Evolutionary conservation across 2,888 invertebrate species (phyloP).

Genomic region (Eumerus sabulonum): DNA sequence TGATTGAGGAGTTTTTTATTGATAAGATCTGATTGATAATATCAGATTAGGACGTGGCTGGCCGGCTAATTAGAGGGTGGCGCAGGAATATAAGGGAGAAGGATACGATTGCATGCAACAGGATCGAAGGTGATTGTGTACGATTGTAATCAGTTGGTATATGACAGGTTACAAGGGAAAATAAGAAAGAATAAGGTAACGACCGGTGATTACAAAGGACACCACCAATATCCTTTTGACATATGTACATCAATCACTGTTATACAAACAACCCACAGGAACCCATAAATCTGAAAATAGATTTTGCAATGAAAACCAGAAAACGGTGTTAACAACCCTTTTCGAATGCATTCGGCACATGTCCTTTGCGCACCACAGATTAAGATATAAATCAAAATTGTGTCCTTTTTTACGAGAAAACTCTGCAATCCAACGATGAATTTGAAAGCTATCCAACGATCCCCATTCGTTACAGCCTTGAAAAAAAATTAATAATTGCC

Average conservation of each 20-base stretch:
- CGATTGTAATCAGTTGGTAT: constrained; percentile 30
- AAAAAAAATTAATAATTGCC: not conserved
- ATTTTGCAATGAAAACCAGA: constrained; percentile 2
- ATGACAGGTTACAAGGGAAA: constrained; percentile 38
- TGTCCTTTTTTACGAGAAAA: constrained; percentile 36
- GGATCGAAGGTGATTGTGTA: constrained; percentile 10
- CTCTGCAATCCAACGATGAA: constrained; percentile 8
- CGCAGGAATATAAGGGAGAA: constrained; percentile 20
- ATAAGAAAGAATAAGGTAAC: constrained; percentile 1
- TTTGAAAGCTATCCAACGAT: constrained; percentile 31
- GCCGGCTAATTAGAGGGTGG: no score
- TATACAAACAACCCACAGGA: no score
- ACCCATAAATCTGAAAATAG: not conserved
- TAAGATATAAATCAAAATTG: constrained; percentile 45
- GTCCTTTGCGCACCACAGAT: constrained; percentile 25
- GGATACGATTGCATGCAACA: constrained; percentile 54
- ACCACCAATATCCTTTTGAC: not conserved
- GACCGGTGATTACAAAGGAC: constrained; percentile 5
- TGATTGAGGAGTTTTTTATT: constrained; percentile 27
- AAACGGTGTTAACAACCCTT: constrained; percentile 38
- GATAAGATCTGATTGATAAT: constrained; percentile 57
- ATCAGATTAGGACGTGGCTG: constrained; percentile 48
- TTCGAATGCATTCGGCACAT: constrained; percentile 44
- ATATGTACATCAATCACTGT: no score
- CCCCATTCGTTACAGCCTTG: constrained; percentile 43